phyloP scores from a whole-genome alignment of 2,888 invertebrate species.

The Drosophila leonis region DNA sequence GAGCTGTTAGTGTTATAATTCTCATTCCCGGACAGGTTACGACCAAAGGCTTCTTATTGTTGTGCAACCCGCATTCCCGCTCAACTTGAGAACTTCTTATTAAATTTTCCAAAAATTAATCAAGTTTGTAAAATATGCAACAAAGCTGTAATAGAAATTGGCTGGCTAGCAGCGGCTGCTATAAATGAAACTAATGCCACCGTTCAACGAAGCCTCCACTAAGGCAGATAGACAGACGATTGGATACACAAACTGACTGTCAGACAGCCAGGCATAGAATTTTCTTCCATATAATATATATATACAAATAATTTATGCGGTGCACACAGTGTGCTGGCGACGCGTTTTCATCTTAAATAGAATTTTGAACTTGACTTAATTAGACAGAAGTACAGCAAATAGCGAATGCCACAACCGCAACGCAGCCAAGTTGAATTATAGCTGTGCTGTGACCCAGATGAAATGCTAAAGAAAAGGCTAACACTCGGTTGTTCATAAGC shows the following conservation, averaged over 20 bases:
- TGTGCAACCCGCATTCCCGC: neutral
- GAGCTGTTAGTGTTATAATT: slow-evolving; percentile 36
- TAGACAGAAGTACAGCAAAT: slow-evolving; percentile 63
- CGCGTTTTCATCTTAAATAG: slow-evolving; percentile 48
- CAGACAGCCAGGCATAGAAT: slow-evolving; percentile 7
- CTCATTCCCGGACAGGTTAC: slow-evolving; percentile 9
- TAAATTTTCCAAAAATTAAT: slow-evolving; percentile 24
- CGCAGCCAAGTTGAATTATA: slow-evolving; percentile 15
- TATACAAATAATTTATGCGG: slow-evolving; percentile 64
- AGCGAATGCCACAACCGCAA: slow-evolving; percentile 54
- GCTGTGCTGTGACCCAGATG: neutral
- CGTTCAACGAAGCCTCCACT: slow-evolving; percentile 2
- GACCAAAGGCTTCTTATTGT: neutral
- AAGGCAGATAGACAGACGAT: slow-evolving; percentile 12
- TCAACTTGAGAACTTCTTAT: neutral
- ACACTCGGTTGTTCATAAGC: neutral
- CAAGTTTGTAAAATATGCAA: slow-evolving; percentile 67
- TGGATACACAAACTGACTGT: neutral
- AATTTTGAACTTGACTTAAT: slow-evolving; percentile 77
- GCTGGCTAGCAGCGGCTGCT: slow-evolving; percentile 15
- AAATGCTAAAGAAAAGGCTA: neutral
- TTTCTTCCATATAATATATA: slow-evolving; percentile 9
- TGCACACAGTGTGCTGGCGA: slow-evolving; percentile 42
- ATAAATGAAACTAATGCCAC: slow-evolving; percentile 52
- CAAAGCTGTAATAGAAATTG: slow-evolving; percentile 43